phyloP scores from a whole-genome alignment of 2,113 vertebrate species.

The Mirza zaza region DNA sequence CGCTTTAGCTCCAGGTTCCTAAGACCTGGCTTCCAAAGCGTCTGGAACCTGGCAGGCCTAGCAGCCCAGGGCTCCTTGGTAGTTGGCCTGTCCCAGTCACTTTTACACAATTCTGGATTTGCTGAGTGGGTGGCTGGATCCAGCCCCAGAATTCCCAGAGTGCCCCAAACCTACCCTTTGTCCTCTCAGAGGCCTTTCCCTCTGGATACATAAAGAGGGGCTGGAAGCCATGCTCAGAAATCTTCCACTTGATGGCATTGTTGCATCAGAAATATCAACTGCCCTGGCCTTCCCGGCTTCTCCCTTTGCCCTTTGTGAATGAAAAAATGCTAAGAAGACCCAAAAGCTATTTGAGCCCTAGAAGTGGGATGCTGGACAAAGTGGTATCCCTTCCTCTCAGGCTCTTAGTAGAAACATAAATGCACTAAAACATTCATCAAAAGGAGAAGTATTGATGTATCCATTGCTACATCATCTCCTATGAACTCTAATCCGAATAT shows the following conservation, averaged over 20 bases:
- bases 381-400: not conserved
- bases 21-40: not conserved
- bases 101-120: not conserved
- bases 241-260: not conserved
- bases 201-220: fast-evolving
- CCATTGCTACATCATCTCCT: not conserved
- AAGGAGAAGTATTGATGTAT: not conserved
- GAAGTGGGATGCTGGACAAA: not conserved
- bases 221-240: not conserved
- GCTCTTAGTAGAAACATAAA: not conserved
- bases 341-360: not conserved
- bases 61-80: not conserved
- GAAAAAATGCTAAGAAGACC: not conserved
- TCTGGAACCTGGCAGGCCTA: not conserved
- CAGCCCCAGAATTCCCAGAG: not conserved
- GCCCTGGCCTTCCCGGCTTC: not conserved
- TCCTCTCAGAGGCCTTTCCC: not conserved
- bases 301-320: not conserved
- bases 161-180: not conserved
- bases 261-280: not conserved
- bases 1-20: not conserved
- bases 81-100: too few relatives aligned
- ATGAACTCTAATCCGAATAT: not conserved
- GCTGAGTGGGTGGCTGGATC: not conserved
- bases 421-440: too few relatives aligned